These are phyloP conservation scores for Hylaea fasciaria DNA, from an alignment of 2,888 invertebrate genomes.

Conservation along the genomic window DNA sequence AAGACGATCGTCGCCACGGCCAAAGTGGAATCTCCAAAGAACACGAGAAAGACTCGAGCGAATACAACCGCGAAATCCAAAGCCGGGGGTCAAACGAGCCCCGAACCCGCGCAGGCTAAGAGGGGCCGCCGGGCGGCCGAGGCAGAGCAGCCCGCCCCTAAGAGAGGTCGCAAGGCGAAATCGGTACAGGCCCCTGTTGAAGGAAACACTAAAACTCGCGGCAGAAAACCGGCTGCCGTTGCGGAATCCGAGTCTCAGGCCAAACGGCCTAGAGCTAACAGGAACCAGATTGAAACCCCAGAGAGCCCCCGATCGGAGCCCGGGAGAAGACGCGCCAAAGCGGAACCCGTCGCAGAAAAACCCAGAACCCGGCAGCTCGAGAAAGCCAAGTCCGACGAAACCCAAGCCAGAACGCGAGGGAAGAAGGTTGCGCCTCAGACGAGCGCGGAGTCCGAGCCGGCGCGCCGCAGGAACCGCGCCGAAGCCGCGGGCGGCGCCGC, in stretches of 20 bases:
- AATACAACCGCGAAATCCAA: slow-evolving; percentile 30
- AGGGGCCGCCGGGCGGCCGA: slow-evolving; percentile 38
- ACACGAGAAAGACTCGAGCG: slow-evolving; percentile 30
- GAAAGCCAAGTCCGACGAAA: neutral
- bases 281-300: slow-evolving; percentile 20
- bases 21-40: slow-evolving; percentile 41
- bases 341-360: slow-evolving; percentile 4
- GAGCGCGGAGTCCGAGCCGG: slow-evolving; percentile 10
- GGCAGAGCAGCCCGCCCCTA: slow-evolving; percentile 27
- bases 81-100: slow-evolving; percentile 36
- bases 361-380: too few species aligned
- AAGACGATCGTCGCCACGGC: slow-evolving; percentile 20
- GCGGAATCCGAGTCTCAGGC: slow-evolving; percentile 28
- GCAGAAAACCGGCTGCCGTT: slow-evolving; percentile 10
- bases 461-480: slow-evolving; percentile 3
- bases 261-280: slow-evolving; percentile 30
- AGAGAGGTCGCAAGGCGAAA: slow-evolving; percentile 23
- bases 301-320: slow-evolving; percentile 37
- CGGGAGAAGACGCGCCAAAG: slow-evolving; percentile 34
- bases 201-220: slow-evolving; percentile 13
- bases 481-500: neutral
- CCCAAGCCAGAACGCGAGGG: slow-evolving; percentile 1
- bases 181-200: neutral
- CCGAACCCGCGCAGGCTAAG: slow-evolving; percentile 21
- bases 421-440: neutral